phyloP scores from a whole-genome alignment of 2,113 vertebrate genomes.

The Datnioides undecimradiatus region DNA sequence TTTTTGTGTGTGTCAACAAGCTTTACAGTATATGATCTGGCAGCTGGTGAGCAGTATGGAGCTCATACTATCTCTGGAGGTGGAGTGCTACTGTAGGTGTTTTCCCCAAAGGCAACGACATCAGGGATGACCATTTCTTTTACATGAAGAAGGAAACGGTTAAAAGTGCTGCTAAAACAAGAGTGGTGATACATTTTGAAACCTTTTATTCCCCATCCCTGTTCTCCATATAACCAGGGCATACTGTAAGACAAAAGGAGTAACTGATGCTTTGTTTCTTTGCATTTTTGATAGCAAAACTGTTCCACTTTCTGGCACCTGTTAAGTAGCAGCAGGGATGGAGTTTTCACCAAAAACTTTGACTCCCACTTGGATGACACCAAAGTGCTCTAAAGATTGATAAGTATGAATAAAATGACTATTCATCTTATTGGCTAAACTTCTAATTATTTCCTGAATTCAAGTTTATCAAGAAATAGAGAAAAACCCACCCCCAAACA shows the following conservation, averaged over 20 bases:
- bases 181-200: neutral
- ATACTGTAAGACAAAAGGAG: neutral
- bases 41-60: constrained; percentile 48
- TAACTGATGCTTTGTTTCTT: neutral
- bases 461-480: no score
- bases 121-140: constrained; percentile 14
- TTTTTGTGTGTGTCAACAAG: constrained; percentile 6
- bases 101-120: constrained; percentile 26
- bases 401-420: neutral
- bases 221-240: neutral
- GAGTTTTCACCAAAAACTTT: neutral
- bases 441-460: neutral
- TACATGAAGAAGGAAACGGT: neutral
- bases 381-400: neutral
- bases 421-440: neutral
- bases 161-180: neutral
- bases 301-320: neutral
- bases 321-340: neutral
- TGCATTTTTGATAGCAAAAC: neutral
- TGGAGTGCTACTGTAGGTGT: constrained; percentile 19
- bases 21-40: constrained; percentile 25
- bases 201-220: neutral
- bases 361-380: no score
- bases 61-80: constrained; percentile 23
- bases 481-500: no score